These are phyloP conservation scores for Danio aesculapii DNA, from an alignment of 2,797 vertebrate genomes.

Conservation along the genomic window DNA sequence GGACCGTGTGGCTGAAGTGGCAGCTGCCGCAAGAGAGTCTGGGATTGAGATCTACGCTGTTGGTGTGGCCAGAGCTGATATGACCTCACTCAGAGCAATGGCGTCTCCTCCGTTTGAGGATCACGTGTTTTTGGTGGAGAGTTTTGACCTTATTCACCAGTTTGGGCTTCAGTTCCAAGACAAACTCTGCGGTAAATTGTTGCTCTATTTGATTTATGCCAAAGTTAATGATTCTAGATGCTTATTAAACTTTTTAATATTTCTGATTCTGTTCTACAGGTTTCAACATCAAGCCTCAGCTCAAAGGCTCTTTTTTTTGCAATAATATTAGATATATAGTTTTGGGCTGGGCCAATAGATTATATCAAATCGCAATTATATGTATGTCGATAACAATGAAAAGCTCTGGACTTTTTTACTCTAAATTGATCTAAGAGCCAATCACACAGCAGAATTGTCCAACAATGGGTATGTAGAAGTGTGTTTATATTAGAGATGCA, in stretches of 20 bases:
- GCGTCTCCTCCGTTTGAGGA: slow-evolving; percentile 92
- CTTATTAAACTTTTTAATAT: background rate
- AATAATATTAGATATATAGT: background rate
- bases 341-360: too few species aligned
- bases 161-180: slow-evolving; percentile 94
- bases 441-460: too few species aligned
- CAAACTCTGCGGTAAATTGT: slow-evolving; percentile 85
- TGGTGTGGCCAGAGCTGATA: slow-evolving; percentile 94
- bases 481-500: too few species aligned
- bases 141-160: slow-evolving; percentile 94
- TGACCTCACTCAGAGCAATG: slow-evolving; percentile 93
- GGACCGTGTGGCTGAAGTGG: slow-evolving; percentile 94
- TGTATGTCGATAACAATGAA: too few species aligned
- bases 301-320: background rate
- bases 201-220: background rate
- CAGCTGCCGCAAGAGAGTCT: slow-evolving; percentile 85
- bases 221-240: slow-evolving; percentile 1
- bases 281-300: slow-evolving; percentile 13
- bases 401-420: too few species aligned
- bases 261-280: background rate
- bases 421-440: too few species aligned
- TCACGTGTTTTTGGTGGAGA: slow-evolving; percentile 96
- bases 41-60: slow-evolving; percentile 96
- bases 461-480: too few species aligned
- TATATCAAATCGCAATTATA: too few species aligned